Evolutionary conservation across 2,113 vertebrate species (phyloP), one percentile per base, ranked within the genome.

Genomic region (Eretmochelys imbricata): DNA sequence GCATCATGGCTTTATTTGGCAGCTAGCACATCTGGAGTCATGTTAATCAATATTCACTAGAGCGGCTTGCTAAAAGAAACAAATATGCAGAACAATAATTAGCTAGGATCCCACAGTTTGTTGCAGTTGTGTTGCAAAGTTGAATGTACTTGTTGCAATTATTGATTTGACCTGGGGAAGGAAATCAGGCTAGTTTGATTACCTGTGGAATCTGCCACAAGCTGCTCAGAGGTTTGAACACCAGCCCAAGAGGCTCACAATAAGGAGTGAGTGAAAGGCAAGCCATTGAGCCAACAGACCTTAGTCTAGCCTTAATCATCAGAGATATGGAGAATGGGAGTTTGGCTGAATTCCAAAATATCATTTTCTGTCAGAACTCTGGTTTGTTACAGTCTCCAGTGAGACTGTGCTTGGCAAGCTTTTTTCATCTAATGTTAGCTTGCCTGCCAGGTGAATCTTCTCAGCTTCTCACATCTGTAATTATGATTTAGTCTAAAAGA

Each of bases 121-220:
- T 51, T 85, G 76, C 82, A 76, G 76, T 80, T 85, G 48, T 57
- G 46, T 31, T 85, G 85, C 55, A 72, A 69, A 88, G n/a, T 54
- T 91, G 84, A 93, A 94, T 87, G 88, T 82, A 87, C 86, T 89
- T 87, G 65, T 82, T 91, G 88, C 88, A 91, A 93, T 89, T 93
- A 89, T 76, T 59, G 75, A 84, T 90, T 94, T 88, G 81, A 90
- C 87, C 86, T 89, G 85, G 51, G 93, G 72, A 87, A 85, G 80
- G 55, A 49, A 69, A 88, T 92, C 88, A 57, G 92, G 38, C 42
- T 76, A 48, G 72, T 54, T 90, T 75, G 51, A 84, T 90, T 83
- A 81, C 46, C 13, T n/a, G 48, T 51, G 78, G n/a, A 82, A 49
- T 5, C 25, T 24, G 46, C 46, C 48, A 17, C 78, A 75, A 1